A percentile compares a stretch with the other conserved stretches of the same genome.
Evolutionary conservation across 2,888 invertebrate species (phyloP).

Genomic region (Camponotus fellah): DNA sequence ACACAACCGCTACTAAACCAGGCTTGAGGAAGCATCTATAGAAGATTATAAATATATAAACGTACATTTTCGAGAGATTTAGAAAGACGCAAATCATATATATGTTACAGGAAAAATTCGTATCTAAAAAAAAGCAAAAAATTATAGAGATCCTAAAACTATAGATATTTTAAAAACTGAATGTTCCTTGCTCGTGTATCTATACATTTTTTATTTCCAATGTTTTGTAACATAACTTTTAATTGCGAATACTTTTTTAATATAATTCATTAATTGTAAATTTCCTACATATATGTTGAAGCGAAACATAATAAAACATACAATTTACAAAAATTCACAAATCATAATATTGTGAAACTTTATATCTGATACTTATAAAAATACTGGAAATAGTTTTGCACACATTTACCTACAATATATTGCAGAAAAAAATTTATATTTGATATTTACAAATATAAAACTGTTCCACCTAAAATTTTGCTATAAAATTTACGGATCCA

Average conservation of each 20-base stretch:
- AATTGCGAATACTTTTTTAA: background rate
- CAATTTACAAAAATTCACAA: background rate
- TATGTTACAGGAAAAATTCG: background rate
- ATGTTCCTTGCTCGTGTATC: background rate
- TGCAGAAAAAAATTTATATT: background rate
- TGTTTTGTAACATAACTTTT: background rate
- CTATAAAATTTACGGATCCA: background rate
- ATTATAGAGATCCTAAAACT: background rate
- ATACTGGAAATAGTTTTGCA: background rate
- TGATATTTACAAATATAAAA: background rate
- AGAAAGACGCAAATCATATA: background rate
- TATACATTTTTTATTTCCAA: background rate
- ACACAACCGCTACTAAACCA: slow-evolving; percentile 15
- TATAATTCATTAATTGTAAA: background rate
- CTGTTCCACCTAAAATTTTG: background rate
- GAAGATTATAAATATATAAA: slow-evolving; percentile 19
- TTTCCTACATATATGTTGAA: background rate
- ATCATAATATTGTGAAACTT: background rate
- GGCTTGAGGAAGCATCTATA: background rate
- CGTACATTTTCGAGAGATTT: background rate
- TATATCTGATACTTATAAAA: background rate
- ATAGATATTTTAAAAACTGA: background rate
- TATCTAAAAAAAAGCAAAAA: background rate
- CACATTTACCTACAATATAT: background rate
- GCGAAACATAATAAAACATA: background rate